phyloP scores from a whole-genome alignment of 2,888 invertebrate genomes.

The Taphrorychus bicolor region DNA sequence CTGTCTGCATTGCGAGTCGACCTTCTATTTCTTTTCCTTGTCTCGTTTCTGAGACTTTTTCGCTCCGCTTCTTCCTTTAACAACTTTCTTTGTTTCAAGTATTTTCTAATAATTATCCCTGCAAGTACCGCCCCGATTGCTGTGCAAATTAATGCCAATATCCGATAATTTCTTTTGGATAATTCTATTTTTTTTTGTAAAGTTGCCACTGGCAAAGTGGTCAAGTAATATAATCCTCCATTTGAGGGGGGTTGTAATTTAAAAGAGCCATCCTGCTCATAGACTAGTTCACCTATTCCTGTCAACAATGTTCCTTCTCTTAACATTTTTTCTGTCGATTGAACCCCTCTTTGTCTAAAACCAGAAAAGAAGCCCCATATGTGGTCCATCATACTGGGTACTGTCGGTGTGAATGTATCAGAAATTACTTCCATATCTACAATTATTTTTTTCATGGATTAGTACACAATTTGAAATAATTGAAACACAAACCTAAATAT shows the following conservation, averaged over 20 bases:
- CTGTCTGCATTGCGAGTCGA: conserved; percentile 68
- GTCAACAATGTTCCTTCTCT: conserved; percentile 82
- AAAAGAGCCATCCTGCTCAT: conserved; percentile 67
- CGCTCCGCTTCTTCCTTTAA: conserved; percentile 65
- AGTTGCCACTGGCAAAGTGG: conserved; percentile 78
- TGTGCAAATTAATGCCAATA: conserved; percentile 65
- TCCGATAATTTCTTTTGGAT: conserved; percentile 71
- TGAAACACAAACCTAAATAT: conserved; percentile 64
- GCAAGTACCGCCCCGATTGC: conserved; percentile 63
- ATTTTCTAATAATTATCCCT: conserved; percentile 61
- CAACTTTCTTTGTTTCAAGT: conserved; percentile 63
- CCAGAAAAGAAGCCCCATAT: conserved; percentile 88
- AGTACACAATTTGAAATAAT: background rate
- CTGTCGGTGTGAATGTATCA: conserved; percentile 81
- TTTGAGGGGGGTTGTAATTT: conserved; percentile 76
- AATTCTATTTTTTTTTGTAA: conserved; percentile 76
- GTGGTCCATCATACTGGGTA: conserved; percentile 78
- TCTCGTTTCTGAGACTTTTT: conserved; percentile 69
- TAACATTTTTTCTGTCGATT: conserved; percentile 87
- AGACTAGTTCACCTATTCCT: conserved; percentile 76
- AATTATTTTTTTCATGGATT: background rate
- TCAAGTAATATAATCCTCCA: conserved; percentile 78
- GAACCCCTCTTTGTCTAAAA: conserved; percentile 81
- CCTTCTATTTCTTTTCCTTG: conserved; percentile 71
- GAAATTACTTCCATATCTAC: conserved; percentile 81